Evolutionary conservation across 1,140 invertebrate genomes (phyloP).

Genomic region (Elymnias hypermnestra): DNA sequence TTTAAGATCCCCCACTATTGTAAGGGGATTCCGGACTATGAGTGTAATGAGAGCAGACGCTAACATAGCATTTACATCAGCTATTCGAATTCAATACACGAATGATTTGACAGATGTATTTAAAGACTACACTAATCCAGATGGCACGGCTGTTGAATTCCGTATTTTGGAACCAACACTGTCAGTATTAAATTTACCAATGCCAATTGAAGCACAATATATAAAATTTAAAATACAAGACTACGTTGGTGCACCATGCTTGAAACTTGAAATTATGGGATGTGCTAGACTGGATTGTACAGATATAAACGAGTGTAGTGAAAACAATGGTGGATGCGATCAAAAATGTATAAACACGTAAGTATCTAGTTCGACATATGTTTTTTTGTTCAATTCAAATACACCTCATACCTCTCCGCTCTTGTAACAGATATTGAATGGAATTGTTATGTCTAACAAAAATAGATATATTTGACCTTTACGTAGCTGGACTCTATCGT

Average conservation of each 20-base stretch:
- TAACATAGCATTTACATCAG: slow-evolving; percentile 90
- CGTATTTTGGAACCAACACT: slow-evolving; percentile 90
- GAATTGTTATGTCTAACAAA: too few species aligned
- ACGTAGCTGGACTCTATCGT: too few species aligned
- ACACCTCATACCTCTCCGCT: too few species aligned
- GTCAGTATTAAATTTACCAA: slow-evolving; percentile 92
- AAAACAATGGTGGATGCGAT: slow-evolving; percentile 94
- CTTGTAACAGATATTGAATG: too few species aligned
- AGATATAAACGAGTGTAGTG: slow-evolving; percentile 94
- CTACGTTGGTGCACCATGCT: slow-evolving; percentile 90
- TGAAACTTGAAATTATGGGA: slow-evolving; percentile 95
- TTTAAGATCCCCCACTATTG: slow-evolving; percentile 91
- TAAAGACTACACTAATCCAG: slow-evolving; percentile 93
- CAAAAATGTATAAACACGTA: slow-evolving; percentile 93
- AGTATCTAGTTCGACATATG: slow-evolving; percentile 25
- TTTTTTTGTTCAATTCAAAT: not conserved
- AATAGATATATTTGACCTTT: too few species aligned
- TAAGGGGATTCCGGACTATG: slow-evolving; percentile 93
- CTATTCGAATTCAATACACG: slow-evolving; percentile 90
- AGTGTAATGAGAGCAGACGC: slow-evolving; percentile 87
- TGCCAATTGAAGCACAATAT: slow-evolving; percentile 94
- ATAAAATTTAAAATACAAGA: slow-evolving; percentile 93
- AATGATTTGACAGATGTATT: slow-evolving; percentile 93
- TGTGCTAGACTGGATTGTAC: slow-evolving; percentile 93
- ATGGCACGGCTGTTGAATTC: slow-evolving; percentile 95